These are phyloP conservation scores for Pyrrhia umbra DNA, from an alignment of 2,888 invertebrate genomes.

Conservation along the genomic window DNA sequence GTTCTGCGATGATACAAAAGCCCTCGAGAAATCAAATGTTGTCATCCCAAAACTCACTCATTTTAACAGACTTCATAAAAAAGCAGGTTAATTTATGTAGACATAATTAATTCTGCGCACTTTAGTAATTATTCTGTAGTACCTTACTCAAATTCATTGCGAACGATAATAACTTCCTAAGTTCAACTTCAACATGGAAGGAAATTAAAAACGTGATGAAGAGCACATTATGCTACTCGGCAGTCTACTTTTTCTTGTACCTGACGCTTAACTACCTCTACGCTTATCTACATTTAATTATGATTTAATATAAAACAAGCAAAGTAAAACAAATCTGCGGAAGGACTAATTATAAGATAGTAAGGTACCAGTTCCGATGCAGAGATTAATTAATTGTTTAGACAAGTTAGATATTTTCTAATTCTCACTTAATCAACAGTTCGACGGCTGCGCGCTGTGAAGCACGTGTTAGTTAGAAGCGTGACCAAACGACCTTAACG, in stretches of 20 bases:
- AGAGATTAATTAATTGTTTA: no score
- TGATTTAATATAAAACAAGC: not conserved
- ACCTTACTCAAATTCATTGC: conserved; percentile 18
- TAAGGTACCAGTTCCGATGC: no score
- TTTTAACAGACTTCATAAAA: no score
- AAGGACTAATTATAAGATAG: not conserved
- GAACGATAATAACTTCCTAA: conserved; percentile 34
- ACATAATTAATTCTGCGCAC: not conserved
- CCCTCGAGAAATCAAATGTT: not conserved
- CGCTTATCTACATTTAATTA: no score
- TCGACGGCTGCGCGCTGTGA: conserved; percentile 47
- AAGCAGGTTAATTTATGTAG: not conserved
- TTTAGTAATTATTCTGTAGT: conserved; percentile 9
- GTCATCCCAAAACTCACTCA: not conserved
- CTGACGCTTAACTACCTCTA: not conserved
- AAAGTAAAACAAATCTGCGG: not conserved
- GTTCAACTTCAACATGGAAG: conserved; percentile 38
- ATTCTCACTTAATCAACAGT: conserved; percentile 61
- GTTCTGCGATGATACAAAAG: no score
- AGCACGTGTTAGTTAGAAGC: conserved; percentile 63
- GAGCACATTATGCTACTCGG: conserved; percentile 14
- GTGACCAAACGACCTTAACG: conserved; percentile 69
- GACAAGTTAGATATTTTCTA: conserved; percentile 56
- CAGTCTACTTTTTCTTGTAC: conserved; percentile 23
- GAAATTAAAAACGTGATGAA: conserved; percentile 48